Conservation (phyloP, 2,888 invertebrate genomes). For the Clunio marinus region DNA sequence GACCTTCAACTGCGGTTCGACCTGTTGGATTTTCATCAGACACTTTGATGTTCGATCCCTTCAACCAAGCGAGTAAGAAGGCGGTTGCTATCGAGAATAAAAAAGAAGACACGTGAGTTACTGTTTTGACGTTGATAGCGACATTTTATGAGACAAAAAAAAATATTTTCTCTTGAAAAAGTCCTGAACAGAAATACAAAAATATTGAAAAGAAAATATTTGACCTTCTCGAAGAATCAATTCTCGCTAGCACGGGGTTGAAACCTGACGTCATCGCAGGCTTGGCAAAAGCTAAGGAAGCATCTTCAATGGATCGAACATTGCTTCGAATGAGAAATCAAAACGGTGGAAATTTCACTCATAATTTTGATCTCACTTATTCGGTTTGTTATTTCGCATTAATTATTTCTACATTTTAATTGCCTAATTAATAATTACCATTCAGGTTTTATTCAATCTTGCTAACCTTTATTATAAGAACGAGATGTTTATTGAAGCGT, state of each 20-base stretch:
- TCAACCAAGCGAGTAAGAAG: conserved; percentile 60
- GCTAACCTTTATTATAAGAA: conserved; percentile 92
- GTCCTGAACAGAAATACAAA: conserved; percentile 88
- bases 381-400: conserved; percentile 63
- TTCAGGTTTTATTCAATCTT: conserved; percentile 87
- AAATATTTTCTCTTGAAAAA: conserved; percentile 46
- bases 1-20: conserved; percentile 95
- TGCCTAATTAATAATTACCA: neutral
- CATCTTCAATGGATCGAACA: conserved; percentile 86
- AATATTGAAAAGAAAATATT: conserved; percentile 85
- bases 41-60: conserved; percentile 66
- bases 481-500: conserved; percentile 92
- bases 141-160: neutral
- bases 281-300: conserved; percentile 92
- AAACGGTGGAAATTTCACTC: conserved; percentile 79
- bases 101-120: conserved; percentile 70
- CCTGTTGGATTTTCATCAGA: conserved; percentile 93
- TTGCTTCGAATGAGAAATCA: conserved; percentile 90
- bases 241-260: conserved; percentile 54
- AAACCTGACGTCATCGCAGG: conserved; percentile 50
- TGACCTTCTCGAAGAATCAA: conserved; percentile 85
- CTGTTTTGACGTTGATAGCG: neutral
- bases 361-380: conserved; percentile 93
- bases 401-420: conserved; percentile 20
- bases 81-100: conserved; percentile 64